Evolutionary conservation across 2,888 invertebrate genomes (phyloP).

Genomic region (Nysson spinosus): DNA sequence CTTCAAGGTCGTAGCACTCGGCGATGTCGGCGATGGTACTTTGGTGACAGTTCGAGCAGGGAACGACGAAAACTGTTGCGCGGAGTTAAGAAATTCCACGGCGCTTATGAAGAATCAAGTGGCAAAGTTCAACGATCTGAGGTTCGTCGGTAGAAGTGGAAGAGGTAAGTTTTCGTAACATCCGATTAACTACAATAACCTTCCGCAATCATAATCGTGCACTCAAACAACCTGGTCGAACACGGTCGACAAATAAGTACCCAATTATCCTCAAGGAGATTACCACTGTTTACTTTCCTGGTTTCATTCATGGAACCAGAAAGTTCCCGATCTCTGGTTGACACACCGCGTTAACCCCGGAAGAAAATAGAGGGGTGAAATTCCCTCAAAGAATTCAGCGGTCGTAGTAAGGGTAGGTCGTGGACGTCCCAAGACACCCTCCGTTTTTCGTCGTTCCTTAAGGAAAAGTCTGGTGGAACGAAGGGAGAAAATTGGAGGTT

Average conservation of each 20-base stretch:
- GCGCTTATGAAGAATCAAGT: constrained; percentile 99
- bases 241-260: background rate
- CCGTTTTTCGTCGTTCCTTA: constrained; percentile 66
- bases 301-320: constrained; percentile 56
- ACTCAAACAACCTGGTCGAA: background rate
- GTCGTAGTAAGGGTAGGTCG: constrained; percentile 73
- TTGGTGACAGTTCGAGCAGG: constrained; percentile 97
- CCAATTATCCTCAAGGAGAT: background rate
- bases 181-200: too few relatives aligned
- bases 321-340: constrained; percentile 44
- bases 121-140: constrained; percentile 98
- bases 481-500: constrained; percentile 47
- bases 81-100: constrained; percentile 95
- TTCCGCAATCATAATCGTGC: too few relatives aligned
- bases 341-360: constrained; percentile 39
- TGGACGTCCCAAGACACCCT: constrained; percentile 69
- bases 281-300: constrained; percentile 11
- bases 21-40: constrained; percentile 97
- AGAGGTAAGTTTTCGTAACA: constrained; percentile 98
- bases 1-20: constrained; percentile 96
- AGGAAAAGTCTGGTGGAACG: constrained; percentile 59
- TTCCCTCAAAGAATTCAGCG: constrained; percentile 59
- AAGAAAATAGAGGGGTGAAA: constrained; percentile 42
- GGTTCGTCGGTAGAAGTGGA: constrained; percentile 99
- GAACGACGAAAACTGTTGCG: constrained; percentile 98